Percentiles rank a stretch among this genome's conserved stretches.
Evolutionary conservation across 2,888 invertebrate genomes (phyloP).

Genomic region (Stictocephala bisonia): DNA sequence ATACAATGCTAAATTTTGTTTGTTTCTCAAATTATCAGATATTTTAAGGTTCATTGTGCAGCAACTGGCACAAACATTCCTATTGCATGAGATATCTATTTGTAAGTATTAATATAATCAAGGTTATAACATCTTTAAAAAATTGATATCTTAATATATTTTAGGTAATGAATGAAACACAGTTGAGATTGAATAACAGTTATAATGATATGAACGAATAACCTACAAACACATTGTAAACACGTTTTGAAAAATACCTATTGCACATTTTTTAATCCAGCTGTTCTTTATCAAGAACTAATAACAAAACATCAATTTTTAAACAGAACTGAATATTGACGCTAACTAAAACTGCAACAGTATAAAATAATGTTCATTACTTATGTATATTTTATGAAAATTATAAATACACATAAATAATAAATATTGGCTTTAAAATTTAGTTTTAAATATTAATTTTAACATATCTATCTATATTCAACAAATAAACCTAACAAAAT

Average conservation of each 20-base stretch:
- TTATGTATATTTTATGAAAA: constrained; percentile 7
- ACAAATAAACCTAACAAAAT: constrained; percentile 51
- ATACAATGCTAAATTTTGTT: no score
- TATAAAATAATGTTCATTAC: constrained; percentile 15
- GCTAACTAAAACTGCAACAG: constrained; percentile 10
- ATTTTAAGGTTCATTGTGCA: no score
- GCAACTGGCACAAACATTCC: no score
- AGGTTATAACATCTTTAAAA: no score
- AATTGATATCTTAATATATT: no score
- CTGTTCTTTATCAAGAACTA: constrained; percentile 42
- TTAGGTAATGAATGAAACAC: no score
- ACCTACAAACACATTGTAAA: constrained; percentile 55
- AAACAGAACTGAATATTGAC: constrained; percentile 14
- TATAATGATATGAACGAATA: constrained; percentile 58
- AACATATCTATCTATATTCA: constrained; percentile 49
- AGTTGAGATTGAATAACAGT: constrained; percentile 53
- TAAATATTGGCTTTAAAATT: constrained; percentile 15
- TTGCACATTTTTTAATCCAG: constrained; percentile 54
- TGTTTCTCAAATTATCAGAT: no score
- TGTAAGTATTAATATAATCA: no score
- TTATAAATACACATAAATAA: constrained; percentile 34
- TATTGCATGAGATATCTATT: no score
- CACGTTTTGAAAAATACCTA: constrained; percentile 48
- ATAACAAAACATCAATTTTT: constrained; percentile 39
- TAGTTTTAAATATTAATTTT: constrained; percentile 35